Base-by-base conservation (phyloP, 2,888 invertebrate genomes). In the Mimachlamys varia region DNA sequence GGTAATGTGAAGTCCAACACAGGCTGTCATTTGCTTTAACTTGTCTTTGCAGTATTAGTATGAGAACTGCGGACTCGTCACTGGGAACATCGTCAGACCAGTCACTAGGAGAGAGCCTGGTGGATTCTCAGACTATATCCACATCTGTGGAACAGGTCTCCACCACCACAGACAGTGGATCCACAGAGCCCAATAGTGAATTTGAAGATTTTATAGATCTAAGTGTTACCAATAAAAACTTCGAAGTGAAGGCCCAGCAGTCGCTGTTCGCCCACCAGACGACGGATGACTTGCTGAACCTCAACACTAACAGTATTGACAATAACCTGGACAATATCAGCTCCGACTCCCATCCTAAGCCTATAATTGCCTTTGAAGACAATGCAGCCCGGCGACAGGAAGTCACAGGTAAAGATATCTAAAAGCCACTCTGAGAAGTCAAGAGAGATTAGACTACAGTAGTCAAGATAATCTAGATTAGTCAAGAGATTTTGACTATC, bases 131-230 rank as follows among this genome's bases (percentile, higher is more conserved):
- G 88, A 92, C 90, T 22, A 89, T 91, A n/a, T 91, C 91, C 1
- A 88, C 91, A 33, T 91, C 92, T n/a, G 88, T 87, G 89, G 88
- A 50, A 58, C 93, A 93, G 88, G 92, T 92, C 50, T 89, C 92
- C 87, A 93, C 87, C 33, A 37, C 88, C n/a, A 88, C 58, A 89
- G 88, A 88, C 38, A 89, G 87, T 62, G 89, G 55, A 49, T 89
- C 88, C 19, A 53, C 89, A 49, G 58, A 88, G 37, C 89, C 76
- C 13, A 90, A 90, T 53, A 91, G 90, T 53, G 92, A 95, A 55
- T 95, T 96, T 92, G 95, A 95, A 92, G 95, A 95, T 91, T 92
- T 95, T 89, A 95, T 96, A 88, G 95, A 95, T 93, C 93, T 96
- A 91, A 93, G 93, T 50, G 93, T 95, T 88, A 92, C 93, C 89